Conservation (phyloP, 30 jellyfish, hydroid and myxozoan genomes). For the Rhopilema esculentum region DNA sequence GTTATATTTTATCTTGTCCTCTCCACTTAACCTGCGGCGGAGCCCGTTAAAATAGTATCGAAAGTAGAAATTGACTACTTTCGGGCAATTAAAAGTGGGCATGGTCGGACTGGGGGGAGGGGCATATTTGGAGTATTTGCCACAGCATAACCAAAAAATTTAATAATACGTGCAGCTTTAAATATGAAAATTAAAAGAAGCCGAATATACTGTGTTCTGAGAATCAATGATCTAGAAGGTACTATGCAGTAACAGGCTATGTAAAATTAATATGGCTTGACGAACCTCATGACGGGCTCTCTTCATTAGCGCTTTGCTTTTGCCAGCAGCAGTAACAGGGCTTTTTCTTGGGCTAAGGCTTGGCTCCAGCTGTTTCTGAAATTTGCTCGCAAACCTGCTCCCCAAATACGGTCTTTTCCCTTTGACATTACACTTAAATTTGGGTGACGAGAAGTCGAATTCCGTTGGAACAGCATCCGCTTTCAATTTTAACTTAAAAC, state of each 20-base stretch:
- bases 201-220: neutral
- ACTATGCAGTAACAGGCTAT: neutral
- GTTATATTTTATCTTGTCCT: neutral
- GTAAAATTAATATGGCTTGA: neutral
- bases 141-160: neutral
- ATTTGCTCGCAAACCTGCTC: slow-evolving; percentile 7
- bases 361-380: slow-evolving; percentile 24
- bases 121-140: neutral
- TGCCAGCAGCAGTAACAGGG: neutral
- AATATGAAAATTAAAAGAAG: neutral
- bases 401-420: slow-evolving; percentile 16
- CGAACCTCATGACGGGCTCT: slow-evolving; percentile 24
- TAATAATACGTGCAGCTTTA: neutral
- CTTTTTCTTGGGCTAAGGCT: slow-evolving; percentile 23
- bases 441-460: slow-evolving; percentile 49
- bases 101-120: neutral
- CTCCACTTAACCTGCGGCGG: neutral
- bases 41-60: neutral
- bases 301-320: slow-evolving; percentile 8
- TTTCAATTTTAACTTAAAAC: slow-evolving; percentile 16
- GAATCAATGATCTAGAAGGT: neutral
- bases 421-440: slow-evolving; percentile 19
- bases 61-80: neutral
- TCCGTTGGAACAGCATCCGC: slow-evolving; percentile 39
- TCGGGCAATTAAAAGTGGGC: neutral